These are phyloP conservation scores for Allacma fusca DNA, from an alignment of 2,888 invertebrate species.

Conservation along the genomic window DNA sequence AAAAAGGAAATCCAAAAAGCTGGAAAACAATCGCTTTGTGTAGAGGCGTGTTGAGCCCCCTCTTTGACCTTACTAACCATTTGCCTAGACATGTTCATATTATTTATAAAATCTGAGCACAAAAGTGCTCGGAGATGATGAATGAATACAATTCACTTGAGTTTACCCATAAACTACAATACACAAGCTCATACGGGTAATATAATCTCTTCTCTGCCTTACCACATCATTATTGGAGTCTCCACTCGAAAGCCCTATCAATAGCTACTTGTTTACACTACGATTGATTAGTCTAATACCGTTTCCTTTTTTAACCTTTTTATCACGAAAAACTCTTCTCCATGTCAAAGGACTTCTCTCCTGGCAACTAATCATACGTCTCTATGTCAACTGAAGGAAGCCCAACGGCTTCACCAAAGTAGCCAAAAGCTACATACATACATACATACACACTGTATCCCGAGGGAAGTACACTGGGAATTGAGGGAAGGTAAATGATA, in stretches of 20 bases:
- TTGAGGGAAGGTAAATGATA: too few species aligned
- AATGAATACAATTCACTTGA: constrained; percentile 44
- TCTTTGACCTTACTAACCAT: constrained; percentile 44
- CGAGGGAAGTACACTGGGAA: too few species aligned
- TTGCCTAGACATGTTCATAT: constrained; percentile 36
- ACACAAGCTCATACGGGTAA: constrained; percentile 44
- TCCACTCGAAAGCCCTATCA: constrained; percentile 47
- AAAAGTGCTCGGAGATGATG: constrained; percentile 26
- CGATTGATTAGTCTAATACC: constrained; percentile 57
- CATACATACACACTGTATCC: too few species aligned
- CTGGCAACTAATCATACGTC: not conserved
- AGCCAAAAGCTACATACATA: too few species aligned
- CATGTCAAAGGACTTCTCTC: constrained; percentile 26
- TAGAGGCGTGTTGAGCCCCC: constrained; percentile 51
- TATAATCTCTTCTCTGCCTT: constrained; percentile 46
- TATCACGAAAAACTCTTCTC: constrained; percentile 26
- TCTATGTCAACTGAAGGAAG: too few species aligned
- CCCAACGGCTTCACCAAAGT: too few species aligned
- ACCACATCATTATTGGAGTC: constrained; percentile 44
- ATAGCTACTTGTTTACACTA: constrained; percentile 57
- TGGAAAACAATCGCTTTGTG: constrained; percentile 60
- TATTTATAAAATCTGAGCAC: not conserved
- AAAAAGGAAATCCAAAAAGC: constrained; percentile 56
- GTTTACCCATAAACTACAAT: constrained; percentile 27
- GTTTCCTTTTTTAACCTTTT: constrained; percentile 42